These are phyloP conservation scores for Simalia tracyae DNA, from an alignment of 2,797 vertebrate species.

Conservation along the genomic window DNA sequence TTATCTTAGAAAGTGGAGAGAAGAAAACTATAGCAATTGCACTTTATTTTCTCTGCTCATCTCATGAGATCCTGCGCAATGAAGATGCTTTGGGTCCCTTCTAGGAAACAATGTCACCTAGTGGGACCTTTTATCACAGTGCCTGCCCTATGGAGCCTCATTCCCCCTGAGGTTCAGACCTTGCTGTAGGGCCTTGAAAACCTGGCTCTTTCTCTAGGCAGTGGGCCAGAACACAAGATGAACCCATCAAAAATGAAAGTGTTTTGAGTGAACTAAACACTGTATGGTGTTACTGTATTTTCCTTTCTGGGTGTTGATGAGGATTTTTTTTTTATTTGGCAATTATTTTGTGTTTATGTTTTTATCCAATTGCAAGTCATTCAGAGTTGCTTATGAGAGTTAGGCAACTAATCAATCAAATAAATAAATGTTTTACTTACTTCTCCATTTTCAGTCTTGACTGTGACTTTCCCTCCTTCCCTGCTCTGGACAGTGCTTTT, in stretches of 20 bases:
- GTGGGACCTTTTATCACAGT: neutral
- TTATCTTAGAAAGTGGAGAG: neutral
- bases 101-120: neutral
- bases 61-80: neutral
- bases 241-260: neutral
- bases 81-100: neutral
- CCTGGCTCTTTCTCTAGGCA: neutral
- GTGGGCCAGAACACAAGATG: neutral
- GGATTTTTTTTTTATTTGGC: neutral
- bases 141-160: neutral
- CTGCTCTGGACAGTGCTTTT: conserved; percentile 79
- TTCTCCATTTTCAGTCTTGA: conserved; percentile 73
- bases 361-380: too few relatives aligned
- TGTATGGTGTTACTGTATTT: neutral
- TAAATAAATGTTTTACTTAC: conserved; percentile 59
- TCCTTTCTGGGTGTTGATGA: neutral
- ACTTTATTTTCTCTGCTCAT: neutral
- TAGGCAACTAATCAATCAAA: neutral
- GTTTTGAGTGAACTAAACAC: neutral
- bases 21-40: neutral
- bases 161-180: neutral
- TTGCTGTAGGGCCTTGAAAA: neutral
- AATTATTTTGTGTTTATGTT: too few relatives aligned
- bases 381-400: neutral
- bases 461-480: conserved; percentile 79